Base-by-base conservation (phyloP, 1,140 invertebrate species). In the Drosophila repleta region DNA sequence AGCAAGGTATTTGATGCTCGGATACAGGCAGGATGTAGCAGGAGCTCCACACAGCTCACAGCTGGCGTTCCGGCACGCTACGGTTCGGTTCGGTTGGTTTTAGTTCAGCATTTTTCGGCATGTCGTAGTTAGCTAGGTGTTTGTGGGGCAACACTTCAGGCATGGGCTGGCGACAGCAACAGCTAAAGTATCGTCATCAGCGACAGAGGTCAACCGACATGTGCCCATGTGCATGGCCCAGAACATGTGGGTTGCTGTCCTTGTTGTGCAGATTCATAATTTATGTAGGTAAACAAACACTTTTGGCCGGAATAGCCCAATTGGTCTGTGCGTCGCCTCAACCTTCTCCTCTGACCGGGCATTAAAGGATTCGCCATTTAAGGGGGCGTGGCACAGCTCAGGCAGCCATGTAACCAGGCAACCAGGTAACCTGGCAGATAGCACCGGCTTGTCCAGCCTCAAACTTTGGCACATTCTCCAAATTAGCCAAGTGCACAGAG, bases 231-330 rank as follows among this genome's bases (percentile, higher is more conserved):
- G 39, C 48, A 52, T 60, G 52, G 32, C 56, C 35, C 56, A 55
- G 46, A 72, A 67, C 56, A 73, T 73, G 70, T 61, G 64, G 41
- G 48, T 15, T 43, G 18, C 24, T 17, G 17, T 35, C 26, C 57
- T 56, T 51, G 60, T 63, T 76, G 78, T 43, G 18, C 76, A 68
- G 85, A 87, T 88, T 87, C 87, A 88, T 87, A 87, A 87, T 88
- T 88, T 88, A 87, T 87, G 82, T 73, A 88, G 83, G 82, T 88
- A 87, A 88, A 77, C 83, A 87, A 87, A 88, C 82, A 88, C 78
- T 88, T 61, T 63, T 79, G 67, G 63, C 63, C 78, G 46, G 46
- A 13, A 46, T 17, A 15, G 46, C 51, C 41, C 41, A 56, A 65
- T 53, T 57, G 56, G 46, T 66, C 46, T 39, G 10, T 24, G 43